Evolutionary conservation across 2,113 vertebrate genomes (phyloP).

Genomic region (Monopterus albus): DNA sequence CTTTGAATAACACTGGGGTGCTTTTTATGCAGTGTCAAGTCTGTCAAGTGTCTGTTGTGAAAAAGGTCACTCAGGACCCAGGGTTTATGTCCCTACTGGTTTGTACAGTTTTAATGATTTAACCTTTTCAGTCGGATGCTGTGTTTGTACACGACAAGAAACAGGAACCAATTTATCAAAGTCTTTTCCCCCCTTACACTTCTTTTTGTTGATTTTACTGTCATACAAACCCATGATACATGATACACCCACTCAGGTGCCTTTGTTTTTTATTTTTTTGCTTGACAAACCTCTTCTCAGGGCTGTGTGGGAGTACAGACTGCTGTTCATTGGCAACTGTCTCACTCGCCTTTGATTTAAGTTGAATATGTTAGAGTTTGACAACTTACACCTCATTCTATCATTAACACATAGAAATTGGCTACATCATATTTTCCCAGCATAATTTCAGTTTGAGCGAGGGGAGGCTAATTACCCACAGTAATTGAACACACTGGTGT

Average conservation of each 20-base stretch:
- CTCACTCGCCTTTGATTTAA: background rate
- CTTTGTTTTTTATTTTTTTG: background rate
- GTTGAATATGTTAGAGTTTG: background rate
- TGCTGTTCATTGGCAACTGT: background rate
- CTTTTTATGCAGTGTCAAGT: background rate
- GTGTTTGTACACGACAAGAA: background rate
- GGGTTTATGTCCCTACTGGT: too few relatives aligned
- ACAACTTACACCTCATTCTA: too few relatives aligned
- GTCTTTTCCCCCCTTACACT: background rate
- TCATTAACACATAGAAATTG: background rate
- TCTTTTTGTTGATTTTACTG: background rate
- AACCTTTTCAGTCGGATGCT: background rate
- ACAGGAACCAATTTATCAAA: background rate
- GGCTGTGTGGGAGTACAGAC: background rate
- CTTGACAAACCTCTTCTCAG: background rate
- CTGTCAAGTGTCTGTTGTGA: background rate
- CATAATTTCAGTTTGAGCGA: background rate
- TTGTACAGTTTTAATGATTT: constrained; percentile 7
- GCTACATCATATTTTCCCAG: constrained; percentile 4
- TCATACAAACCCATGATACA: background rate
- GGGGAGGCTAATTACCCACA: background rate
- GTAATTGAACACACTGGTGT: constrained; percentile 18
- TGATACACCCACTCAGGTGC: background rate
- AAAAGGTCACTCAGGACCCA: background rate
- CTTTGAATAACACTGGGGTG: background rate